Percentiles rank a stretch among this genome's conserved stretches.
These are phyloP conservation scores for Leptinotarsa juncta DNA, from an alignment of 2,888 invertebrate species.

Conservation along the genomic window DNA sequence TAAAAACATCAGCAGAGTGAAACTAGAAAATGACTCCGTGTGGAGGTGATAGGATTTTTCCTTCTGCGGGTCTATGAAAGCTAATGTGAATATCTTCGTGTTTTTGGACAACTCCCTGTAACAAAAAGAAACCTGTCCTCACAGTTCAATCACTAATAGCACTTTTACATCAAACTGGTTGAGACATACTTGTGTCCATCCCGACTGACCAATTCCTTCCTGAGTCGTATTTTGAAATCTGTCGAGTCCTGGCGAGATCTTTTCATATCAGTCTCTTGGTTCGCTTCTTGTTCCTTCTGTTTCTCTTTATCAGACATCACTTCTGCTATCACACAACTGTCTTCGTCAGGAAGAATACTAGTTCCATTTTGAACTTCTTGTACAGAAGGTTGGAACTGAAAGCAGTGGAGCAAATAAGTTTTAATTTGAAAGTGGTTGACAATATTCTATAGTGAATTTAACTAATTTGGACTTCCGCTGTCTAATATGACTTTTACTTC, in stretches of 20 bases:
- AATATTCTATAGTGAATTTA: no score
- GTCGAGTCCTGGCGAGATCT: slow-evolving; percentile 78
- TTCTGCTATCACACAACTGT: slow-evolving; percentile 65
- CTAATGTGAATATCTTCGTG: slow-evolving; percentile 73
- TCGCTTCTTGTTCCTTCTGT: slow-evolving; percentile 63
- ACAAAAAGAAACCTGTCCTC: slow-evolving; percentile 28
- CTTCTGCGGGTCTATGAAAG: slow-evolving; percentile 74
- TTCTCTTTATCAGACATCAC: slow-evolving; percentile 62
- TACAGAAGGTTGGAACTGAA: slow-evolving; percentile 61
- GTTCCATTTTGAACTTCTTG: slow-evolving; percentile 66
- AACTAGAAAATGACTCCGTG: slow-evolving; percentile 74
- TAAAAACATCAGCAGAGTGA: slow-evolving; percentile 75
- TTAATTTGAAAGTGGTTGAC: no score
- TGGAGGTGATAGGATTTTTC: slow-evolving; percentile 77
- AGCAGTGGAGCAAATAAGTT: background rate
- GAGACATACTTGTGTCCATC: slow-evolving; percentile 82
- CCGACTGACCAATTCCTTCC: slow-evolving; percentile 86
- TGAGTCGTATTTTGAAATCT: slow-evolving; percentile 82
- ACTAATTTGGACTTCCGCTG: no score
- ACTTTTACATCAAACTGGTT: background rate
- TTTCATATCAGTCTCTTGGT: slow-evolving; percentile 64
- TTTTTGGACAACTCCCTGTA: slow-evolving; percentile 75
- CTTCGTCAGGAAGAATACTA: slow-evolving; percentile 64
- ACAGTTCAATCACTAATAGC: background rate
- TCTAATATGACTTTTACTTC: no score